A percentile compares a stretch with the other conserved stretches of the same genome.
These are phyloP conservation scores for Sebastes cheni DNA, from an alignment of 2,797 vertebrate species.

Conservation along the genomic window DNA sequence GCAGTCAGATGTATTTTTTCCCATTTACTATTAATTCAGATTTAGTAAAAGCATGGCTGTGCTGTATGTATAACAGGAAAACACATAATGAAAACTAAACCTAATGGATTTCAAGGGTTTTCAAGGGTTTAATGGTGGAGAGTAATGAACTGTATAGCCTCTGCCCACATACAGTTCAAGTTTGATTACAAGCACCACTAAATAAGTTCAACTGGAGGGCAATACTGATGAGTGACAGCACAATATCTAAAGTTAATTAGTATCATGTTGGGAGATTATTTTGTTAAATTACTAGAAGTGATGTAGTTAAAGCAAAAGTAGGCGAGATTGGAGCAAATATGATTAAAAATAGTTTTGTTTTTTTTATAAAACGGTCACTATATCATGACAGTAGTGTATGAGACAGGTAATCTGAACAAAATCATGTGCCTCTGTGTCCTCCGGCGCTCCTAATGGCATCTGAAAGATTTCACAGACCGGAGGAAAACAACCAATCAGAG, in stretches of 20 bases:
- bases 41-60: too few relatives aligned
- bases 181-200: background rate
- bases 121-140: background rate
- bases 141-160: background rate
- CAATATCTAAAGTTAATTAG: background rate
- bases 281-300: background rate
- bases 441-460: too few relatives aligned
- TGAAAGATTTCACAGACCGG: too few relatives aligned
- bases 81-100: background rate
- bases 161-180: background rate
- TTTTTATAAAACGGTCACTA: too few relatives aligned
- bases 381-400: too few relatives aligned
- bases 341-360: fast-evolving
- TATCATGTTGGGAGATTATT: background rate
- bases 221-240: background rate
- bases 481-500: too few relatives aligned
- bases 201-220: background rate
- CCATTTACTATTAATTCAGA: background rate
- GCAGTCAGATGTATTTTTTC: background rate
- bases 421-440: too few relatives aligned
- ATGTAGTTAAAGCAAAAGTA: background rate
- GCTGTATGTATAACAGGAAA: background rate
- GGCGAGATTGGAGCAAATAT: too few relatives aligned
- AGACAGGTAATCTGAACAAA: too few relatives aligned
- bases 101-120: background rate